phyloP scores from a whole-genome alignment of 1,140 invertebrate species.

The Drosophila punjabiensis region DNA sequence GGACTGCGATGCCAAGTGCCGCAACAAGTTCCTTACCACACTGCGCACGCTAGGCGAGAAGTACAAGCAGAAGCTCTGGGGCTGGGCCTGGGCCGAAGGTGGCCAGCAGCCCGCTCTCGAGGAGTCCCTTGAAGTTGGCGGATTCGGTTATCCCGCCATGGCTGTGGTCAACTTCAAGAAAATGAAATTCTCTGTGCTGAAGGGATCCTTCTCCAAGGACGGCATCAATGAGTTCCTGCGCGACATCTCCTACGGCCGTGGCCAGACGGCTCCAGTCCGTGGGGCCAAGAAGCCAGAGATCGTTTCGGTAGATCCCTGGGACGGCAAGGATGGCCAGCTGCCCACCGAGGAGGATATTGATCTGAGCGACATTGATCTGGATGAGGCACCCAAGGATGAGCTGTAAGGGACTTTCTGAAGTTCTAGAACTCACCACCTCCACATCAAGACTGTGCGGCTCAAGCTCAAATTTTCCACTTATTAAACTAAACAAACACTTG shows the following conservation, averaged over 20 bases:
- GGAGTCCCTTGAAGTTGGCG: conserved; percentile 96
- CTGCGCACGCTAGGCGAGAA: conserved; percentile 94
- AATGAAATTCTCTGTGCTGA: conserved; percentile 97
- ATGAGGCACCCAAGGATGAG: conserved; percentile 92
- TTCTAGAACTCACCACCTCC: conserved; percentile 3
- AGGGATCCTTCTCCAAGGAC: conserved; percentile 96
- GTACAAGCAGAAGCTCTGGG: conserved; percentile 98
- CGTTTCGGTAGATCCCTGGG: conserved; percentile 92
- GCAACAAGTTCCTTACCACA: conserved; percentile 94
- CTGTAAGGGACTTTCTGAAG: conserved; percentile 87
- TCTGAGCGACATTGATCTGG: conserved; percentile 95
- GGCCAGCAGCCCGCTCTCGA: conserved; percentile 94
- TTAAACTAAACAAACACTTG: conserved; percentile 30
- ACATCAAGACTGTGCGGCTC: conserved; percentile 61
- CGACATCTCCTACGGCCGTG: conserved; percentile 97
- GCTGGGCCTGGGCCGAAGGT: conserved; percentile 98
- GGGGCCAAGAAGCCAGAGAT: conserved; percentile 94
- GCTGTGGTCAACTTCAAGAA: conserved; percentile 98
- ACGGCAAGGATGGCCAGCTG: conserved; percentile 97
- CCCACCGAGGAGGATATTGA: conserved; percentile 97
- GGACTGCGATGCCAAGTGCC: conserved; percentile 97
- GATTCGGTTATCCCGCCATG: conserved; percentile 97
- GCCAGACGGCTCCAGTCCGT: conserved; percentile 95
- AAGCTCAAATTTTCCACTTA: conserved; percentile 60
- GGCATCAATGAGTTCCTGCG: conserved; percentile 98